Conservation (phyloP, 2,797 vertebrate species). For the Graptemys geographica region DNA sequence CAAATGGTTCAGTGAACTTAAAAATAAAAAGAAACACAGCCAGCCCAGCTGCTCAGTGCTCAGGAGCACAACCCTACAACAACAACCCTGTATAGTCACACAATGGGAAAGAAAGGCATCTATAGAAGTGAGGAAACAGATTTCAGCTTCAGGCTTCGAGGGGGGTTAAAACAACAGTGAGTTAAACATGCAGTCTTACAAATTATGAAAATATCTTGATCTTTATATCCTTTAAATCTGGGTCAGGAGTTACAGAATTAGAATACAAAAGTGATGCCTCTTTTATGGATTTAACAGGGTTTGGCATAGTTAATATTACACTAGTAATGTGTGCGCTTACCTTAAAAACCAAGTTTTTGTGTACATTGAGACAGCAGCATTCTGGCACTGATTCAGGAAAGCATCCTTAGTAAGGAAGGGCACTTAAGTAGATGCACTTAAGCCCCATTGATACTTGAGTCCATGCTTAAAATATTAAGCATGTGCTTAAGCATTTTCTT, state of each 20-base stretch:
- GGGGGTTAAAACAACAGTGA: slow-evolving; percentile 72
- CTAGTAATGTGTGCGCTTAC: background rate
- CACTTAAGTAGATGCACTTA: background rate
- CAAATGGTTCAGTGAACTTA: slow-evolving; percentile 48
- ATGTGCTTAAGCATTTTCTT: slow-evolving; percentile 2
- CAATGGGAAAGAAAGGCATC: slow-evolving; percentile 64
- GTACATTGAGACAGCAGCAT: background rate
- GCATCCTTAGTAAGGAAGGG: background rate
- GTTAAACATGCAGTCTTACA: slow-evolving; percentile 53
- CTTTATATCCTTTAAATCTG: background rate
- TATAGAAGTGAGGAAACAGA: slow-evolving; percentile 69
- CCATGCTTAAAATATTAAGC: background rate
- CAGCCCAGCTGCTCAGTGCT: slow-evolving; percentile 52
- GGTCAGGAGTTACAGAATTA: background rate
- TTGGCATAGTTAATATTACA: background rate
- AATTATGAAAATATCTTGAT: background rate
- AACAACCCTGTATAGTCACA: slow-evolving; percentile 60
- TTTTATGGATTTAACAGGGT: fast-evolving
- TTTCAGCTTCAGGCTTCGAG: slow-evolving; percentile 63
- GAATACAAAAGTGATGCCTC: fast-evolving
- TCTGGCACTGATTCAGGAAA: fast-evolving
- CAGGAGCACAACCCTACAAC: slow-evolving; percentile 55
- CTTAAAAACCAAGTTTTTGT: background rate
- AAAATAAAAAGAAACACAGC: slow-evolving; percentile 47
- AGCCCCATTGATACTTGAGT: background rate